Evolutionary conservation across 1,140 invertebrate genomes (phyloP).

Genomic region (Trypoxylus dichotomus): DNA sequence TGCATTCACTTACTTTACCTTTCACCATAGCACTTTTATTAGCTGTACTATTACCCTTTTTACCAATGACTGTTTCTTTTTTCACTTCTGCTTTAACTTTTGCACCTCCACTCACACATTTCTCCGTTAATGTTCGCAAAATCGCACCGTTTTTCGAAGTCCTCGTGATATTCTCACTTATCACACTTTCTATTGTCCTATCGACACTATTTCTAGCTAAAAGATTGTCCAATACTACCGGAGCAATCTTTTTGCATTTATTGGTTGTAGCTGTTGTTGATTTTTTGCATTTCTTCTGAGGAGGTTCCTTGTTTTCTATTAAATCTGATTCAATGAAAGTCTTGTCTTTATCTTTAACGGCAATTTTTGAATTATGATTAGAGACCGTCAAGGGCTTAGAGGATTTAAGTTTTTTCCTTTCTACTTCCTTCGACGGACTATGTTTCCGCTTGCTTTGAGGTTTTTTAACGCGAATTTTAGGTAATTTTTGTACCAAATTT

Average conservation of each 20-base stretch:
- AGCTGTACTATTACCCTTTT: conserved; percentile 32
- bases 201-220: conserved; percentile 61
- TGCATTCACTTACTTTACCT: conserved; percentile 29
- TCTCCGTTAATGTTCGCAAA: not conserved
- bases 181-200: conserved; percentile 53
- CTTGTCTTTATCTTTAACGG: conserved; percentile 37
- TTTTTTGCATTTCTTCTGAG: conserved; percentile 43
- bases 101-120: conserved; percentile 21
- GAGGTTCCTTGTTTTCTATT: conserved; percentile 44
- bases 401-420: conserved; percentile 31
- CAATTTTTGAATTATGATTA: conserved; percentile 39
- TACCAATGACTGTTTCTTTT: conserved; percentile 44
- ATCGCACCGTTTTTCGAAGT: conserved; percentile 8
- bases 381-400: conserved; percentile 41
- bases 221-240: conserved; percentile 56
- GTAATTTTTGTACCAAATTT: not conserved
- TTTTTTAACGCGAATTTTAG: conserved; percentile 39
- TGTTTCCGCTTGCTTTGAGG: conserved; percentile 47
- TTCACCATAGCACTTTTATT: conserved; percentile 26
- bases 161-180: conserved; percentile 42
- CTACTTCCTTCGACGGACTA: conserved; percentile 51
- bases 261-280: conserved; percentile 36
- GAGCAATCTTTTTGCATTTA: conserved; percentile 54
- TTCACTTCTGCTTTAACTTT: conserved; percentile 55
- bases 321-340: conserved; percentile 38